Base-by-base conservation (phyloP, 2,797 vertebrate genomes). In the Falco columbarius region DNA sequence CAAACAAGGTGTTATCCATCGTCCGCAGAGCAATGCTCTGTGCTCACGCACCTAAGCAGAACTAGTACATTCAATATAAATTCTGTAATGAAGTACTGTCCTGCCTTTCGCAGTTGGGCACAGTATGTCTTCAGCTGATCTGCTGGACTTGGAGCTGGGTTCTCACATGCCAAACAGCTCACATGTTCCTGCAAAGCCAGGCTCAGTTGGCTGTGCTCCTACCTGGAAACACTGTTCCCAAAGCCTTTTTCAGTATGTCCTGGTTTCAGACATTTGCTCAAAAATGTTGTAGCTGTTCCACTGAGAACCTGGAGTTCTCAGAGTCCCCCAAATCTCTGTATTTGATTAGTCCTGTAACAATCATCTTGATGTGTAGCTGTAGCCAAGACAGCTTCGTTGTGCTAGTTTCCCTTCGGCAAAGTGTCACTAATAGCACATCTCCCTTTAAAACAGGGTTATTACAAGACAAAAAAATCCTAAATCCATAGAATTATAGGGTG, bases 11-110 rank as follows among this genome's bases (percentile, higher is more conserved):
- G 72, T 29, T n/a, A 24, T 30, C 56, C 22, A 14, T 58, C 73
- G 42, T 4, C 44, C 0, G 2, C 44, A 68, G 30, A 54, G 56
- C 44, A 51, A 56, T 1, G 56, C 55, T 14, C 62, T 5, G 51
- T 26, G 56, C 68, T 68, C 34, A 18, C 5, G 7, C 40, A 27
- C 42, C 27, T 0, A 0, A 29, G 76, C 65, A 34, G 59, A 42
- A 46, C 9, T 4, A 1, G 12, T 2, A 7, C 5, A 29, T 30
- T 55, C 76, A 17, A 19, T 5, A 17, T 1, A 29, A 61, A 30
- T 27, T 8, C 54, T 21, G 5, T 12, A 30, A 30, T 3, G 23
- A n/a, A 30, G 58, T 2, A 17, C 65, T 44, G 32, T 34, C 24
- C 36, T 56, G 56, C 49, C 52, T 26, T 7, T 36, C 65, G 4